Percentiles rank a stretch among this genome's conserved stretches.
These are phyloP conservation scores for Microctonus aethiopoides DNA, from an alignment of 2,888 invertebrate species.

Conservation along the genomic window DNA sequence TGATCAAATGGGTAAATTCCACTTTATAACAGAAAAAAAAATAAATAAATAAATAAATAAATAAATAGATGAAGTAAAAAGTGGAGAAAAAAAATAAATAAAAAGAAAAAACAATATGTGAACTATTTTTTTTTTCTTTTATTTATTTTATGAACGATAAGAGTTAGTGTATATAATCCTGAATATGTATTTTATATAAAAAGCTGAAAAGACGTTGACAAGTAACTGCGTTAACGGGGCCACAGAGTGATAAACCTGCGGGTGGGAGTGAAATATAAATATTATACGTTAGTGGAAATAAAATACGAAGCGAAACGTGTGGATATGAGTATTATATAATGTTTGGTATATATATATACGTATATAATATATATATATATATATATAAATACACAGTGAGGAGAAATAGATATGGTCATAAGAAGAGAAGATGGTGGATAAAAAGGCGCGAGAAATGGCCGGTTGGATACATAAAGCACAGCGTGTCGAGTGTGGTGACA, in stretches of 20 bases:
- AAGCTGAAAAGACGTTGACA: conserved; percentile 34
- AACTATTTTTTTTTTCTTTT: background rate
- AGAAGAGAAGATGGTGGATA: background rate
- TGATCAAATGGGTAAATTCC: conserved; percentile 16
- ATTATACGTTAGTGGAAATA: conserved; percentile 59
- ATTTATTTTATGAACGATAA: background rate
- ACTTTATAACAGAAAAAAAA: background rate
- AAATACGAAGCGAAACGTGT: conserved; percentile 40
- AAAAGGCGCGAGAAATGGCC: conserved; percentile 7
- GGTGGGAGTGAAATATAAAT: conserved; percentile 59
- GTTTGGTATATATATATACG: conserved; percentile 8
- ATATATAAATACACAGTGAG: conserved; percentile 14
- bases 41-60: background rate
- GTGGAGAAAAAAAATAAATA: background rate
- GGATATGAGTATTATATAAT: no score
- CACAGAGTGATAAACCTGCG: conserved; percentile 58
- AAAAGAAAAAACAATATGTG: conserved; percentile 6
- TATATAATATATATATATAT: conserved; percentile 18
- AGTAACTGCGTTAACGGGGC: conserved; percentile 35
- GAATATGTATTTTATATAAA: conserved; percentile 15
- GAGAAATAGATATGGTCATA: conserved; percentile 22
- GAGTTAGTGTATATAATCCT: background rate
- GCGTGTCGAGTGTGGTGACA: conserved; percentile 23
- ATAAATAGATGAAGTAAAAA: background rate
- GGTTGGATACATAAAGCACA: conserved; percentile 5